Evolutionary conservation across 53 echinoderm and acorn worm genomes (phyloP).

Genomic region (Zoroaster sp.): DNA sequence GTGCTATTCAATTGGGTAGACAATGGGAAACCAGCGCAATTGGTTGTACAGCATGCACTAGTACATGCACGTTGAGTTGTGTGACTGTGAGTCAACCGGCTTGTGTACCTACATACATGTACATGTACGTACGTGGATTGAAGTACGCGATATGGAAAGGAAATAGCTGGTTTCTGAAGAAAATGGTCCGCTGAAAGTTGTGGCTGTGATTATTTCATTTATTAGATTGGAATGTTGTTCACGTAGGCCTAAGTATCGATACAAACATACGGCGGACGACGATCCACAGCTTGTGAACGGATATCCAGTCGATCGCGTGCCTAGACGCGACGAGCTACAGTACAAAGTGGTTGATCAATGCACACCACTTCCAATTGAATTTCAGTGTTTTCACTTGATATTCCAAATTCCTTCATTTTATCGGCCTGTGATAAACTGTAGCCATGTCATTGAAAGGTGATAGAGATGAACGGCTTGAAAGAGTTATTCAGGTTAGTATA

Average conservation of each 20-base stretch:
- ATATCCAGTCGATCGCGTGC: neutral
- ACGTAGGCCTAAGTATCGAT: neutral
- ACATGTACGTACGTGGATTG: no score
- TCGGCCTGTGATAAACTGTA: neutral
- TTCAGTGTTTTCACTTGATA: neutral
- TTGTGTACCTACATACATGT: neutral
- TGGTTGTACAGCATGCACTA: neutral
- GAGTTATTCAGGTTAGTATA: slow-evolving; percentile 87
- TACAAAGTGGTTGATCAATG: neutral
- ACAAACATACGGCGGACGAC: no score
- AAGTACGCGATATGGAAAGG: neutral
- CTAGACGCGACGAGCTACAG: neutral
- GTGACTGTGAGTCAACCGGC: neutral
- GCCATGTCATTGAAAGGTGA: slow-evolving; percentile 40
- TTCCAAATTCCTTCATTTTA: neutral
- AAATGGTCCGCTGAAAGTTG: neutral
- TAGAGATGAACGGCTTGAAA: slow-evolving; percentile 79
- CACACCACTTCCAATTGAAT: neutral
- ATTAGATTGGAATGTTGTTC: no score
- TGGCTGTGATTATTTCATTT: neutral
- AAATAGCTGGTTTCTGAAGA: neutral
- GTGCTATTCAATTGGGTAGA: neutral
- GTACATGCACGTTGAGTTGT: neutral
- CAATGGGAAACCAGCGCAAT: neutral
- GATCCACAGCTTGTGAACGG: no score